Conservation (phyloP, 2,113 vertebrate species). For the Callocephalon fimbriatum region DNA sequence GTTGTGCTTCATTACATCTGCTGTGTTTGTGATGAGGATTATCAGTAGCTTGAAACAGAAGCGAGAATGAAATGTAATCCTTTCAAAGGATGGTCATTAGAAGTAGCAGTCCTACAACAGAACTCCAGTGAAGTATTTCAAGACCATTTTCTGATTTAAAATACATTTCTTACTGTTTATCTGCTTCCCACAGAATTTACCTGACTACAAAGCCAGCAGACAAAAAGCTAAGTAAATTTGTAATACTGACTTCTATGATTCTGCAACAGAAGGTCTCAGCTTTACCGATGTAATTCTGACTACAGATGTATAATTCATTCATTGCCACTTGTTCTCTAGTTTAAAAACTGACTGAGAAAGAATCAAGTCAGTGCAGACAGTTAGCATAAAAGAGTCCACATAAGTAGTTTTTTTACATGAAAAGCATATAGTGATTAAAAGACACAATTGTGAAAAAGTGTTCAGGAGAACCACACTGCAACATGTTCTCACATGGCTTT, state of each 20-base stretch:
- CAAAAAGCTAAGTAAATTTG: not conserved
- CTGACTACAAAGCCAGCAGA: not conserved
- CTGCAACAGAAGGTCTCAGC: not conserved
- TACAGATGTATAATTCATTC: not conserved
- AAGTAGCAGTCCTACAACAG: not conserved
- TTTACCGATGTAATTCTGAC: not conserved
- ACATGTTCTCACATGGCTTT: not conserved
- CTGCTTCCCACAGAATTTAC: not conserved
- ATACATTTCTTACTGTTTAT: not conserved
- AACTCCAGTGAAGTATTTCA: not conserved
- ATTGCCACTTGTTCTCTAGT: not conserved
- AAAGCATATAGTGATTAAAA: not conserved
- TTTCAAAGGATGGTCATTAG: not conserved
- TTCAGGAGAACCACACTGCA: not conserved
- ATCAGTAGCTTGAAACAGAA: not conserved
- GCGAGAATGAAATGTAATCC: not conserved
- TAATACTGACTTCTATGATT: not conserved
- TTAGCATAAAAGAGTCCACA: accelerated
- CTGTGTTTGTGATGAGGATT: not conserved
- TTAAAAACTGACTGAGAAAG: not conserved
- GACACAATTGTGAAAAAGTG: not conserved
- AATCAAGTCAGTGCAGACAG: not conserved
- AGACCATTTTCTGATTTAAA: not conserved
- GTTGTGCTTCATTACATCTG: not conserved
- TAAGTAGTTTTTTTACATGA: not conserved